Conservation (phyloP, 2,797 vertebrate genomes). For the Danio albolineatus region DNA sequence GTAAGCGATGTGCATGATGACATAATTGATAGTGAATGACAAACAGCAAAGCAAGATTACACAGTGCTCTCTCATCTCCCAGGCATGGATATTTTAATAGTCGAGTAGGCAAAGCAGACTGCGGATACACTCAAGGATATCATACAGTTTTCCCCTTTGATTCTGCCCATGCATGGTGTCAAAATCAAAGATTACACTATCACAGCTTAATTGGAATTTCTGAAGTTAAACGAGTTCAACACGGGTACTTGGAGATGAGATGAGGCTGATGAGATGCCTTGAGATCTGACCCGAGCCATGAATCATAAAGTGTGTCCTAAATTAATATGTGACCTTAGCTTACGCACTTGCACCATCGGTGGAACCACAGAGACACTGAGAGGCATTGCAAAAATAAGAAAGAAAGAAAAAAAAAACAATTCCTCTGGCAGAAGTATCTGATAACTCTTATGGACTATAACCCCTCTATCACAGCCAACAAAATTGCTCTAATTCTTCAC, state of each 20-base stretch:
- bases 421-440: conserved; percentile 37
- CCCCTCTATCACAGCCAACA: conserved; percentile 44
- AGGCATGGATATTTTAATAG: conserved; percentile 47
- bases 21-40: conserved; percentile 45
- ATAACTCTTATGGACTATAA: conserved; percentile 48
- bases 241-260: neutral
- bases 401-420: conserved; percentile 20
- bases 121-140: neutral
- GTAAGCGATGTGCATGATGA: conserved; percentile 43
- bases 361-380: conserved; percentile 3
- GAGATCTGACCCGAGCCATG: neutral
- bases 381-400: conserved; percentile 25
- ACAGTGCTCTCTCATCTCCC: neutral
- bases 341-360: neutral
- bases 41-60: conserved; percentile 17
- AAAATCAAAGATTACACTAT: conserved; percentile 36
- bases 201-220: conserved; percentile 32
- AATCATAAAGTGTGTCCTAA: conserved; percentile 16
- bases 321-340: conserved; percentile 40
- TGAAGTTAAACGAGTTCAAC: conserved; percentile 16
- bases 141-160: conserved; percentile 6
- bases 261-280: conserved; percentile 3
- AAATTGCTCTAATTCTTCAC: conserved; percentile 56
- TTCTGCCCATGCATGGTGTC: conserved; percentile 18
- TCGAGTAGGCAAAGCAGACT: conserved; percentile 24